Conservation (phyloP, 2,888 invertebrate genomes). For the Drosophila anomelani region DNA sequence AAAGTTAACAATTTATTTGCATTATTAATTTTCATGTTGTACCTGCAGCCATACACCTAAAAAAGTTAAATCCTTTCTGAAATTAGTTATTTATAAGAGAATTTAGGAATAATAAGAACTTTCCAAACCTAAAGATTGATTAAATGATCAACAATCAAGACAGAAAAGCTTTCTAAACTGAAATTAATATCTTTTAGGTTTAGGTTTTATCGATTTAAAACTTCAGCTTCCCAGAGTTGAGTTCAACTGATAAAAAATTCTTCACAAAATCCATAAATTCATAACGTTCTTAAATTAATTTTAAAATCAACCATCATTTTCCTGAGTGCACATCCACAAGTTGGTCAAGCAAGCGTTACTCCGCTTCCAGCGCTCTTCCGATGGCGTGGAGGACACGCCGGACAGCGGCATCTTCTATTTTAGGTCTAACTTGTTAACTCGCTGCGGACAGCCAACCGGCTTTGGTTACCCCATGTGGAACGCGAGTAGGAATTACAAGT, state of each 20-base stretch:
- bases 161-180: no score
- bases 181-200: no score
- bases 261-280: no score
- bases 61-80: background rate
- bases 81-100: background rate
- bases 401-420: constrained; percentile 66
- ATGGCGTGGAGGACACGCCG: constrained; percentile 19
- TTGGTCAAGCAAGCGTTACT: constrained; percentile 52
- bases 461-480: constrained; percentile 18
- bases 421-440: constrained; percentile 78
- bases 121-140: background rate
- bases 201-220: no score
- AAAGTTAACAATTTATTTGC: constrained; percentile 80
- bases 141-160: background rate
- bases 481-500: constrained; percentile 69
- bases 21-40: constrained; percentile 79
- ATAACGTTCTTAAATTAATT: background rate
- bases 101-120: background rate
- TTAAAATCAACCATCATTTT: background rate
- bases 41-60: constrained; percentile 15
- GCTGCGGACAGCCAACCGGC: constrained; percentile 51
- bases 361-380: constrained; percentile 23
- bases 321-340: constrained; percentile 37
- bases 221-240: no score
- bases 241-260: no score